Evolutionary conservation across 2,113 vertebrate species (phyloP).

Genomic region (Vanacampus margaritifer): DNA sequence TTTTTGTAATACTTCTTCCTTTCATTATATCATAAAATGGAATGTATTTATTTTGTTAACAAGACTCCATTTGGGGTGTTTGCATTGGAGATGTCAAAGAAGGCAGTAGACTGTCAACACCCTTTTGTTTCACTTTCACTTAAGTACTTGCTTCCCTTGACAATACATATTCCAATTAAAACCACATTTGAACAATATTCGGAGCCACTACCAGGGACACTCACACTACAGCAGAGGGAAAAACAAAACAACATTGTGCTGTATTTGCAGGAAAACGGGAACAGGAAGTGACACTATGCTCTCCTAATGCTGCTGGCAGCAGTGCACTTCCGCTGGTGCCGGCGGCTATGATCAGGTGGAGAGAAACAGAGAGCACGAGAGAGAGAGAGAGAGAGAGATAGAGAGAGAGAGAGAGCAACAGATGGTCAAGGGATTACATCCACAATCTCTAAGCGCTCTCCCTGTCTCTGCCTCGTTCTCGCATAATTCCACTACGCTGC

Average conservation of each 20-base stretch:
- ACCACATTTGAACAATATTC: too few relatives aligned
- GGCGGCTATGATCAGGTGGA: slow-evolving; percentile 30
- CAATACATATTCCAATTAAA: too few relatives aligned
- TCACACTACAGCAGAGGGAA: not conserved
- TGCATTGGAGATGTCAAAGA: too few relatives aligned
- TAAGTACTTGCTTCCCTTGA: too few relatives aligned
- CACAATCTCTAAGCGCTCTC: slow-evolving; percentile 61
- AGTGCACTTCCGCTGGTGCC: slow-evolving; percentile 31
- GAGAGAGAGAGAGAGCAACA: slow-evolving; percentile 55
- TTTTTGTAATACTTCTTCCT: too few relatives aligned
- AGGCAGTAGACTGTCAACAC: too few relatives aligned
- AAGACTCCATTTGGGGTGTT: too few relatives aligned
- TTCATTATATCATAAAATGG: not conserved
- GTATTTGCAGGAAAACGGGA: slow-evolving; percentile 18
- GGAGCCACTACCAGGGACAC: too few relatives aligned
- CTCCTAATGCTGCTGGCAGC: slow-evolving; percentile 13
- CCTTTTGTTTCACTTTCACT: too few relatives aligned
- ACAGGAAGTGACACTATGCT: slow-evolving; percentile 48
- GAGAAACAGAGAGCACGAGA: not conserved
- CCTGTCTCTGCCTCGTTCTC: slow-evolving; percentile 40
- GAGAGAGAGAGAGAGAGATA: slow-evolving; percentile 20
- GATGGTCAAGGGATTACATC: slow-evolving; percentile 75
- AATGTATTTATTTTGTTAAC: too few relatives aligned
- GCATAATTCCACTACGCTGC: slow-evolving; percentile 49
- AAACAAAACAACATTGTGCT: not conserved